These are phyloP conservation scores for Drosophila melanogaster DNA, from an alignment of 1,140 invertebrate species.

Conservation along the genomic window Release_6_plus_ISO1_MT NC_004354.4:14481501-14482000, in stretches of 20 bases:
- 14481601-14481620: slow-evolving; percentile 5
- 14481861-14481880: too few species aligned
- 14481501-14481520: slow-evolving; percentile 2
- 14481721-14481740: neutral
- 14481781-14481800: too few species aligned
- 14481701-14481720: neutral
- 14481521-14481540: neutral
- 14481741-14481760: neutral
- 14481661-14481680: slow-evolving; percentile 20
- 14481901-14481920: slow-evolving; percentile 10
- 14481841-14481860: too few species aligned
- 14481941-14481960: slow-evolving; percentile 13
- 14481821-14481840: too few species aligned
- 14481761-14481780: too few species aligned
- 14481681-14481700: slow-evolving; percentile 8
- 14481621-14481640: slow-evolving; percentile 34
- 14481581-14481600: slow-evolving; percentile 25
- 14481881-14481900: slow-evolving; percentile 3
- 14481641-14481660: neutral
- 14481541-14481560: slow-evolving; percentile 9
- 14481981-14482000: slow-evolving; percentile 58
- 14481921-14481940: neutral
- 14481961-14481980: slow-evolving; percentile 33
- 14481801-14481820: too few species aligned
- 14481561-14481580: slow-evolving; percentile 15